Conservation (phyloP, 2,888 invertebrate genomes). For the Amitus sp. region DNA sequence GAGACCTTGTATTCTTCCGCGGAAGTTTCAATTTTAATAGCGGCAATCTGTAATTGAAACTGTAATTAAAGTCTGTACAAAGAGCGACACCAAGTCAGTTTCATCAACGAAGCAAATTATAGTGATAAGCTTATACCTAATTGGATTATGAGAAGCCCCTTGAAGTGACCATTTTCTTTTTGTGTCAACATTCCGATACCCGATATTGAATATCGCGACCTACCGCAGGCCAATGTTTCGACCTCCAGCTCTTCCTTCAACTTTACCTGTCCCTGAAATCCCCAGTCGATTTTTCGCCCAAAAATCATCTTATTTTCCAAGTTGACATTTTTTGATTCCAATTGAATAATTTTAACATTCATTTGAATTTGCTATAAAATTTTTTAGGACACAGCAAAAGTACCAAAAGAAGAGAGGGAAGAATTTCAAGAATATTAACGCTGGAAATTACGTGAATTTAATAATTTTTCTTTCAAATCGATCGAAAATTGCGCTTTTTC, state of each 20-base stretch:
- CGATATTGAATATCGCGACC: background rate
- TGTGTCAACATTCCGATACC: slow-evolving; percentile 48
- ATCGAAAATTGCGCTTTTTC: too few relatives aligned
- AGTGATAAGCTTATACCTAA: slow-evolving; percentile 53
- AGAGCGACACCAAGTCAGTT: background rate
- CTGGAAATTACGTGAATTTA: too few relatives aligned
- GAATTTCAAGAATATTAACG: too few relatives aligned
- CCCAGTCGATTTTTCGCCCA: too few relatives aligned
- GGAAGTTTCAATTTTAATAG: background rate
- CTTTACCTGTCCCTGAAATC: too few relatives aligned
- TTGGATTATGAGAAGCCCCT: slow-evolving; percentile 61
- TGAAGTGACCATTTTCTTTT: slow-evolving; percentile 50
- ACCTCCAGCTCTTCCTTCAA: too few relatives aligned
- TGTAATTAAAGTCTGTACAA: background rate
- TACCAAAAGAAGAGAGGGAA: too few relatives aligned
- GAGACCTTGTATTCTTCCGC: background rate
- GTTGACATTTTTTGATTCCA: too few relatives aligned
- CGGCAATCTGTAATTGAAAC: background rate
- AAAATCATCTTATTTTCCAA: too few relatives aligned
- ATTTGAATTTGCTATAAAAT: background rate
- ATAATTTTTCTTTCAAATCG: too few relatives aligned
- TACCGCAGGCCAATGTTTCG: background rate
- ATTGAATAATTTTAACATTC: too few relatives aligned
- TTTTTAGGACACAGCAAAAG: too few relatives aligned
- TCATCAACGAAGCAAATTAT: slow-evolving; percentile 35